A percentile compares a stretch with the other conserved stretches of the same genome.
phyloP scores from a whole-genome alignment of 2,113 vertebrate genomes.

The Ellobius talpinus region DNA sequence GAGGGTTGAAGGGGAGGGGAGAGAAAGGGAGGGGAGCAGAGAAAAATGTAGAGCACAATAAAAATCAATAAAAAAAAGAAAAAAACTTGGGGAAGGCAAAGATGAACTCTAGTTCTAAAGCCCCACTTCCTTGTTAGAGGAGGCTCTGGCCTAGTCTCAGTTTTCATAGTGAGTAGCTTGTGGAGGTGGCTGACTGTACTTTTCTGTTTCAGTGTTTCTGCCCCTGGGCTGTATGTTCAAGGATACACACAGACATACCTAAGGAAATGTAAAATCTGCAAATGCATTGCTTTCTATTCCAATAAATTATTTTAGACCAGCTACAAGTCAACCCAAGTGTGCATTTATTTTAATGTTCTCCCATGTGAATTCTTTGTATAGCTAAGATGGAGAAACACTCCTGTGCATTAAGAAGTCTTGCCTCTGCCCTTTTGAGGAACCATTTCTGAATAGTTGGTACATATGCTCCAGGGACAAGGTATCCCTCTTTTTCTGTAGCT shows the following conservation, averaged over 20 bases:
- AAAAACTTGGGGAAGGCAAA: background rate
- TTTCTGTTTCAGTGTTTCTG: background rate
- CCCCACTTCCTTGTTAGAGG: background rate
- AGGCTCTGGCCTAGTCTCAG: background rate
- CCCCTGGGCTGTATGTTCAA: background rate
- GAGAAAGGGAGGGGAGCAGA: too few species aligned
- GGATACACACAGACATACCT: background rate
- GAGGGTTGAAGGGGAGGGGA: too few species aligned
- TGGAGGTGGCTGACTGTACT: background rate
- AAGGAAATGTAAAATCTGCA: background rate
- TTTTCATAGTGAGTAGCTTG: background rate
- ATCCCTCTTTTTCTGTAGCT: background rate
- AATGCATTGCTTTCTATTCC: background rate
- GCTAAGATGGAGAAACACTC: background rate
- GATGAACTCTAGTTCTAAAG: background rate
- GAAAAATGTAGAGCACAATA: too few species aligned
- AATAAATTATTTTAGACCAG: background rate
- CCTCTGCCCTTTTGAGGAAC: background rate
- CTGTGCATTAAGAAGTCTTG: background rate
- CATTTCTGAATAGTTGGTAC: background rate
- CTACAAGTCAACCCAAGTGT: background rate
- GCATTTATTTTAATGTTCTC: background rate
- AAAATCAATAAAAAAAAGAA: too few species aligned
- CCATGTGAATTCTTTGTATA: background rate
- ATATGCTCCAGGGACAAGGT: background rate